A percentile compares a stretch with the other conserved stretches of the same genome.
phyloP scores from a whole-genome alignment of 2,113 vertebrate genomes.

The Mobula birostris region DNA sequence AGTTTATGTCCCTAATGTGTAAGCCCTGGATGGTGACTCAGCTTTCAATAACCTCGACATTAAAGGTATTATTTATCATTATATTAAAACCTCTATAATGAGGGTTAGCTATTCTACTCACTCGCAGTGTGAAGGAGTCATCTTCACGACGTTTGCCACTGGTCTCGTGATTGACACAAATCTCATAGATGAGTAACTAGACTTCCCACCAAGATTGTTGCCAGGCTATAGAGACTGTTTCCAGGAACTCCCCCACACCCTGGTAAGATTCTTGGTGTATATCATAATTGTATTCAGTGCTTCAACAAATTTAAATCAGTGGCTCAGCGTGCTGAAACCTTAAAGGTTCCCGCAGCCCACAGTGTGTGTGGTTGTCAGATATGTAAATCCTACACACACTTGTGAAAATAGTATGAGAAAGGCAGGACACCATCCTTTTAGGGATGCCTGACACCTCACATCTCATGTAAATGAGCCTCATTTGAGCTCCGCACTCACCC shows the following conservation, averaged over 20 bases:
- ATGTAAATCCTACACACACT: neutral
- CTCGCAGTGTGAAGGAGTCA: neutral
- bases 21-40: neutral
- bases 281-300: neutral
- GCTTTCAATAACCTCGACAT: neutral
- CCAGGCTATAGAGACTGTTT: neutral
- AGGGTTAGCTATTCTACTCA: neutral
- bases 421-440: neutral
- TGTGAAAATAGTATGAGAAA: neutral
- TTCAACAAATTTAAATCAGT: neutral
- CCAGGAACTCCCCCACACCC: neutral
- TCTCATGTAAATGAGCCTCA: neutral
- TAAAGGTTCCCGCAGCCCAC: neutral
- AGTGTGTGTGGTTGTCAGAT: neutral
- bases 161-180: neutral
- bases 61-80: neutral
- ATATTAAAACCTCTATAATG: neutral
- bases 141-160: neutral
- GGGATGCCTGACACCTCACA: neutral
- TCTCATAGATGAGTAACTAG: neutral
- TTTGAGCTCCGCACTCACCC: neutral
- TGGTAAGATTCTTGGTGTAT: neutral
- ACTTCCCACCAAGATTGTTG: neutral
- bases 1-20: neutral
- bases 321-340: neutral